phyloP scores from a whole-genome alignment of 1,140 invertebrate species.

The Zaprionus tsacasi region DNA sequence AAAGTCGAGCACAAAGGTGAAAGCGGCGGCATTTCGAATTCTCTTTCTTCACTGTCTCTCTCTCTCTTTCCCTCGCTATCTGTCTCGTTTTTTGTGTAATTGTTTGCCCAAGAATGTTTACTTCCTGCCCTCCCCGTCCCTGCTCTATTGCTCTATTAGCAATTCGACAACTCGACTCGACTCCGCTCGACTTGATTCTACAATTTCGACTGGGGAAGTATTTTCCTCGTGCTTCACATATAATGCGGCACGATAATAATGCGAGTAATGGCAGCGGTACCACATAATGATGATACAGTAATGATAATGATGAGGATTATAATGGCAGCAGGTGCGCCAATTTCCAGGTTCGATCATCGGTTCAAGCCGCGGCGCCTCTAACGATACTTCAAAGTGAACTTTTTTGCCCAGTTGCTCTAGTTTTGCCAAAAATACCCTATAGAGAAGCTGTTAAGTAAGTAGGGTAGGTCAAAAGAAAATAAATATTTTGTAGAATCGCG shows the following conservation, averaged over 20 bases:
- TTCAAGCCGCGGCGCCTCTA: constrained; percentile 10
- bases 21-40: constrained; percentile 64
- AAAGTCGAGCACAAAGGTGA: constrained; percentile 56
- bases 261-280: constrained; percentile 4
- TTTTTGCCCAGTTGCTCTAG: constrained; percentile 23
- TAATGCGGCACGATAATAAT: constrained; percentile 26
- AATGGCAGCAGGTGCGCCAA: constrained; percentile 19
- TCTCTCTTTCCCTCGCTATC: not conserved
- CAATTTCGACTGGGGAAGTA: not conserved
- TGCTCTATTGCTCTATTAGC: constrained; percentile 16
- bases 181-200: constrained; percentile 8
- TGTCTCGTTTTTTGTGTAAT: constrained; percentile 43
- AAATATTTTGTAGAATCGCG: no score
- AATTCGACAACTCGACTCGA: constrained; percentile 3
- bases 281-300: constrained; percentile 1
- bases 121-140: constrained; percentile 50
- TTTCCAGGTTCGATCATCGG: constrained; percentile 10
- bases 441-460: not conserved
- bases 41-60: constrained; percentile 23
- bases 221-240: constrained; percentile 22
- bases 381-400: not conserved
- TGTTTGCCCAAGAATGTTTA: constrained; percentile 58
- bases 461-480: no score
- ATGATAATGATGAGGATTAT: not conserved
- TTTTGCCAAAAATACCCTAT: constrained; percentile 14